phyloP scores from a whole-genome alignment of 2,113 vertebrate species.

The Salvator merianae region DNA sequence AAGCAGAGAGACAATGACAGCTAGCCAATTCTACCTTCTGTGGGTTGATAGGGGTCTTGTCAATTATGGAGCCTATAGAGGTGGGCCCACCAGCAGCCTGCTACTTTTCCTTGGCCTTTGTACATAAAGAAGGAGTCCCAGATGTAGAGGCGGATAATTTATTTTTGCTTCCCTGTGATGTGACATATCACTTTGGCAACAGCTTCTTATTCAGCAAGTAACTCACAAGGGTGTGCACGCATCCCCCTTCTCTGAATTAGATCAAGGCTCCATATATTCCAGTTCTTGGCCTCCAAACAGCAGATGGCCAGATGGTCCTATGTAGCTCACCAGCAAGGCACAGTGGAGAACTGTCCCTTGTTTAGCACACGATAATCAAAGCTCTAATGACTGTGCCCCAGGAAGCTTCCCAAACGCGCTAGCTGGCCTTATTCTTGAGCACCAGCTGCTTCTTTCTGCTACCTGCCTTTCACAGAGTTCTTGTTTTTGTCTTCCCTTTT shows the following conservation, averaged over 20 bases:
- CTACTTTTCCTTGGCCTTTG: not conserved
- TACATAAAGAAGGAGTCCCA: not conserved
- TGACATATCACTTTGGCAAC: slow-evolving; percentile 12
- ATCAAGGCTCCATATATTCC: not conserved
- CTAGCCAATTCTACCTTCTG: not conserved
- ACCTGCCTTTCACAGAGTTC: not conserved
- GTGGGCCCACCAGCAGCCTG: not conserved
- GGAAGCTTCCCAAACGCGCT: not conserved
- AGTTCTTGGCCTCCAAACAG: not conserved
- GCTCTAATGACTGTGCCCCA: not conserved
- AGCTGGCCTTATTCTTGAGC: not conserved
- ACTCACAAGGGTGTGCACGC: not conserved
- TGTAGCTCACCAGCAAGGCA: not conserved
- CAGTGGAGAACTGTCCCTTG: not conserved
- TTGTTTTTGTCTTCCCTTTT: not conserved
- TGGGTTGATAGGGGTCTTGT: not conserved
- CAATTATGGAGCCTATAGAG: not conserved
- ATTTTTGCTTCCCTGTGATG: not conserved
- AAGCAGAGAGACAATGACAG: not conserved
- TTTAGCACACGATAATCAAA: not conserved
- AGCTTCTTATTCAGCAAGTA: slow-evolving; percentile 1
- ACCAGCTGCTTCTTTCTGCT: not conserved
- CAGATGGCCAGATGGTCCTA: not conserved
- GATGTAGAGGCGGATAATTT: slow-evolving; percentile 23
- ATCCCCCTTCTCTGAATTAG: not conserved